phyloP scores from a whole-genome alignment of 2,797 vertebrate species.

The Sarcoramphus papa region DNA sequence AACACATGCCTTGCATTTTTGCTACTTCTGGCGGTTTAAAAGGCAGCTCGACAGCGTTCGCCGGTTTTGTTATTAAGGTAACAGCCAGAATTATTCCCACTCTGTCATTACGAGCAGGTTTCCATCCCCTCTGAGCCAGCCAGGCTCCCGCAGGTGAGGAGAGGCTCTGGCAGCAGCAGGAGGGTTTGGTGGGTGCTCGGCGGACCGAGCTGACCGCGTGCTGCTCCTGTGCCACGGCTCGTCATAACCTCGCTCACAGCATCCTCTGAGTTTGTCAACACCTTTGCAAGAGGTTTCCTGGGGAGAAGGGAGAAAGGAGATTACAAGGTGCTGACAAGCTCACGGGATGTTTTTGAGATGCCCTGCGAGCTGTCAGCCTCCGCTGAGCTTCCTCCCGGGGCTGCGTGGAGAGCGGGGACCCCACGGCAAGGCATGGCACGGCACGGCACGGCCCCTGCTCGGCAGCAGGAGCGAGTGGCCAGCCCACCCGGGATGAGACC shows the following conservation, averaged over 20 bases:
- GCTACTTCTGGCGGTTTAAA: neutral
- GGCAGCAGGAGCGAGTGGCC: rapidly evolving
- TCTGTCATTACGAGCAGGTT: neutral
- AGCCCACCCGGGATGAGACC: neutral
- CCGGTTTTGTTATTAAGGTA: neutral
- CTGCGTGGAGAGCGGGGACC: neutral
- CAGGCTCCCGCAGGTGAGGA: neutral
- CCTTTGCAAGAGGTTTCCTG: neutral
- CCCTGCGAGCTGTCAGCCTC: neutral
- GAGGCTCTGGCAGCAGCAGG: neutral
- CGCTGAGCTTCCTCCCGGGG: neutral
- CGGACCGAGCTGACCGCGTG: rapidly evolving
- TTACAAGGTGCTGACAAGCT: neutral
- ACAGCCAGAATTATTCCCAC: neutral
- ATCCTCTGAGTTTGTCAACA: neutral
- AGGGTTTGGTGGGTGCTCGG: neutral
- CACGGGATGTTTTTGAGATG: neutral
- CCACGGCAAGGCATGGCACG: neutral
- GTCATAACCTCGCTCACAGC: neutral
- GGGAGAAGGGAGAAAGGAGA: neutral
- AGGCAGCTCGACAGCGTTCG: rapidly evolving
- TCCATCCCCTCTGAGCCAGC: neutral
- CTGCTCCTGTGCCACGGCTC: neutral
- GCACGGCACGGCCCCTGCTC: neutral
- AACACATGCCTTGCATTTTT: neutral